A percentile compares a stretch with the other conserved stretches of the same genome.
These are phyloP conservation scores for Coenonympha glycerion DNA, from an alignment of 2,888 invertebrate species.

Conservation along the genomic window DNA sequence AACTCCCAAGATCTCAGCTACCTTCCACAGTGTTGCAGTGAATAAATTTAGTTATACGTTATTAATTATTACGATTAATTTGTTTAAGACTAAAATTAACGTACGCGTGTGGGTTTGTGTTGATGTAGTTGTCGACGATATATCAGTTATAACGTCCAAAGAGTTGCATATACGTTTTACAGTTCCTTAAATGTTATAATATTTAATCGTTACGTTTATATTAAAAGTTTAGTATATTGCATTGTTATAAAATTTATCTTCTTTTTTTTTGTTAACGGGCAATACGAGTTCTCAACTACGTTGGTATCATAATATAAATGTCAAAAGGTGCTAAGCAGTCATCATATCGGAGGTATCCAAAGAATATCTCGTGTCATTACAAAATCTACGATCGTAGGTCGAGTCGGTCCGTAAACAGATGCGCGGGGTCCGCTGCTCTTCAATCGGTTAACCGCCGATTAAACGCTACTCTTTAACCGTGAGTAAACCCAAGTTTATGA, in stretches of 20 bases:
- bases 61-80: slow-evolving; percentile 29
- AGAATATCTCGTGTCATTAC: slow-evolving; percentile 22
- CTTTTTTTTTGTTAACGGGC: slow-evolving; percentile 6
- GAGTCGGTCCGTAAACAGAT: slow-evolving; percentile 17
- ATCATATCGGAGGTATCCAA: slow-evolving; percentile 17
- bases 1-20: slow-evolving; percentile 34
- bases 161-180: slow-evolving; percentile 21
- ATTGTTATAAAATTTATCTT: slow-evolving; percentile 25
- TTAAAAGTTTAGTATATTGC: slow-evolving; percentile 16
- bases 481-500: not conserved
- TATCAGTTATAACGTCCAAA: slow-evolving; percentile 21
- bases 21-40: slow-evolving; percentile 21
- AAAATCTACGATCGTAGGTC: slow-evolving; percentile 23
- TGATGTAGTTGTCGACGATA: slow-evolving; percentile 49
- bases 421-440: slow-evolving; percentile 18
- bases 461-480: slow-evolving; percentile 2
- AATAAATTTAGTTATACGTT: slow-evolving; percentile 30
- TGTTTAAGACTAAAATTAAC: slow-evolving; percentile 41
- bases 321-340: slow-evolving; percentile 24
- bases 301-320: slow-evolving; percentile 21
- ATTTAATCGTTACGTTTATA: slow-evolving; percentile 18
- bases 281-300: slow-evolving; percentile 8
- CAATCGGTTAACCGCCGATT: slow-evolving; percentile 1
- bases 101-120: slow-evolving; percentile 74
- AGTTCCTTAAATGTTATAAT: slow-evolving; percentile 14